Evolutionary conservation across 2,797 vertebrate species (phyloP).

Genomic region (Coregonus ussuriensis): DNA sequence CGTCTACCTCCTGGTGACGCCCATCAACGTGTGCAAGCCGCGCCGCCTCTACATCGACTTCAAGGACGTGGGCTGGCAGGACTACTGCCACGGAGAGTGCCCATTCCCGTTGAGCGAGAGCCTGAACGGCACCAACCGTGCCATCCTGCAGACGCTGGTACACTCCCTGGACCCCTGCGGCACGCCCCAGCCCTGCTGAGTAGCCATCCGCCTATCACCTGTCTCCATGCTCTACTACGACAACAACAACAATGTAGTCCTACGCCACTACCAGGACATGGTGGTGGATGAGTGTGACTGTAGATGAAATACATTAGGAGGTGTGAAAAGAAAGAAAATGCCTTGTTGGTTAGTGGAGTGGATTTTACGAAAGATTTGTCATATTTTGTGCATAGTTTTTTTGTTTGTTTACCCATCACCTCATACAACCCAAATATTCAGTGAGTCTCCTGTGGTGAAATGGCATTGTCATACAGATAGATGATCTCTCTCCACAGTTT

Average conservation of each 20-base stretch:
- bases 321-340: not conserved
- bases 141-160: conserved; percentile 90
- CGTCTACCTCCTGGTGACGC: conserved; percentile 40
- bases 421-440: not conserved
- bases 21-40: conserved; percentile 82
- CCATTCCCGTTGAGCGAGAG: conserved; percentile 85
- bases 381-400: not conserved
- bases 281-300: conserved; percentile 95
- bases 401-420: not conserved
- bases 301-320: conserved; percentile 66
- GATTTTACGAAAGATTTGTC: not conserved
- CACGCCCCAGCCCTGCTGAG: conserved; percentile 89
- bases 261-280: conserved; percentile 95
- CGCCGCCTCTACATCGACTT: conserved; percentile 91
- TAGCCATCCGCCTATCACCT: conserved; percentile 87
- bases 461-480: not conserved
- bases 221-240: conserved; percentile 95
- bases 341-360: not conserved
- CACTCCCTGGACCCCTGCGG: conserved; percentile 81
- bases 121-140: conserved; percentile 89
- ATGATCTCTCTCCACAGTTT: too few relatives aligned
- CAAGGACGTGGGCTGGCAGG: conserved; percentile 93
- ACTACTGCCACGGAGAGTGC: conserved; percentile 91
- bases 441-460: not conserved
- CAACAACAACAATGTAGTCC: conserved; percentile 93